Percentiles rank a stretch among this genome's conserved stretches.
These are phyloP conservation scores for Fratercula arctica DNA, from an alignment of 2,797 vertebrate species.

Conservation along the genomic window DNA sequence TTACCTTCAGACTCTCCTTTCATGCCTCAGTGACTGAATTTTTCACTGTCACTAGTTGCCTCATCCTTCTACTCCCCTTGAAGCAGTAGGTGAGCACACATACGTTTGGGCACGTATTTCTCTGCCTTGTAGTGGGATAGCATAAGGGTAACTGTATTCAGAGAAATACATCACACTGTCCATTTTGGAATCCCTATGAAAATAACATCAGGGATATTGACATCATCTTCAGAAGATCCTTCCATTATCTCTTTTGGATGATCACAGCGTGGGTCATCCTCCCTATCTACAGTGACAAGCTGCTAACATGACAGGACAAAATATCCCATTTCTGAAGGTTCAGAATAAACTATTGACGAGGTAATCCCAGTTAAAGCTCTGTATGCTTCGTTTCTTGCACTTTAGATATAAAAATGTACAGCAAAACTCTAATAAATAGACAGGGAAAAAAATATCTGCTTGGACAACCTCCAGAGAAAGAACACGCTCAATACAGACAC, in stretches of 20 bases:
- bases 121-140: not conserved
- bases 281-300: not conserved
- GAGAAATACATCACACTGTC: constrained; percentile 30
- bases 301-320: not conserved
- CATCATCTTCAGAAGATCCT: constrained; percentile 23
- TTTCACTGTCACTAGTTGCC: constrained; percentile 70
- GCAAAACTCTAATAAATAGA: not conserved
- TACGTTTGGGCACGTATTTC: not conserved
- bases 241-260: not conserved
- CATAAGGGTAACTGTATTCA: not conserved
- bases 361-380: constrained; percentile 19
- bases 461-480: not conserved
- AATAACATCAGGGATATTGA: constrained; percentile 25
- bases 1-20: constrained; percentile 73
- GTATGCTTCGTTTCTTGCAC: not conserved
- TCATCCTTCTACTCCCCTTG: constrained; percentile 38
- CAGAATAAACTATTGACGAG: not conserved
- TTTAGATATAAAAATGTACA: not conserved
- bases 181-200: constrained; percentile 35
- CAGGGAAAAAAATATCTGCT: not conserved
- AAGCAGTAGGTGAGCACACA: constrained; percentile 23
- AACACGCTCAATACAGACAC: not conserved
- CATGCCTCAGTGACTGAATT: constrained; percentile 69
- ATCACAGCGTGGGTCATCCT: not conserved
- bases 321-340: not conserved